Percentiles rank a stretch among this genome's conserved stretches.
These are phyloP conservation scores for Mallotus villosus DNA, from an alignment of 2,797 vertebrate species.

Conservation along the genomic window DNA sequence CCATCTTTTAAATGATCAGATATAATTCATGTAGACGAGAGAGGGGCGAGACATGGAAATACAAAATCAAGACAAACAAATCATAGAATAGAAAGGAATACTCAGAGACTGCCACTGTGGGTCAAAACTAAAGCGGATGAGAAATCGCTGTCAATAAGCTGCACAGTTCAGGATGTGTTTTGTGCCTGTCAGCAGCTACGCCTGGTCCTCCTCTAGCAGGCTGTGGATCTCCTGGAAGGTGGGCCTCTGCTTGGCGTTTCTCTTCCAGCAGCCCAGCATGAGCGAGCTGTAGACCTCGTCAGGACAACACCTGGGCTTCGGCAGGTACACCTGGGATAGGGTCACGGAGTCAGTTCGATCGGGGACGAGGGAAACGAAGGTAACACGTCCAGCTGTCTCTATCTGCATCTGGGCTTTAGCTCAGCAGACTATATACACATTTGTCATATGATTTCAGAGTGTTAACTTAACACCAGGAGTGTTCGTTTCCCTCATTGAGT, in stretches of 20 bases:
- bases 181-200: slow-evolving; percentile 33
- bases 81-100: too few relatives aligned
- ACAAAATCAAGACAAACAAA: neutral
- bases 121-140: too few relatives aligned
- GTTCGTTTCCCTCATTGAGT: neutral
- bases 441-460: neutral
- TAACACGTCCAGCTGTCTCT: neutral
- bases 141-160: too few relatives aligned
- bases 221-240: slow-evolving; percentile 89
- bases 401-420: neutral
- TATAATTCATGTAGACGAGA: neutral
- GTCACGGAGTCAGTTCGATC: neutral
- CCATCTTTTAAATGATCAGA: neutral
- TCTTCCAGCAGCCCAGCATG: slow-evolving; percentile 94
- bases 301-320: slow-evolving; percentile 85
- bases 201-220: slow-evolving; percentile 76
- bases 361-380: neutral
- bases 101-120: too few relatives aligned
- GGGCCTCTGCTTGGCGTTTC: slow-evolving; percentile 90
- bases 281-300: slow-evolving; percentile 84
- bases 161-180: neutral
- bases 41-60: neutral
- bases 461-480: neutral
- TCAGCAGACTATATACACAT: neutral
- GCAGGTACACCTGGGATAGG: slow-evolving; percentile 82